phyloP scores from a whole-genome alignment of 2,113 vertebrate species.

The Campylomormyrus numenius region DNA sequence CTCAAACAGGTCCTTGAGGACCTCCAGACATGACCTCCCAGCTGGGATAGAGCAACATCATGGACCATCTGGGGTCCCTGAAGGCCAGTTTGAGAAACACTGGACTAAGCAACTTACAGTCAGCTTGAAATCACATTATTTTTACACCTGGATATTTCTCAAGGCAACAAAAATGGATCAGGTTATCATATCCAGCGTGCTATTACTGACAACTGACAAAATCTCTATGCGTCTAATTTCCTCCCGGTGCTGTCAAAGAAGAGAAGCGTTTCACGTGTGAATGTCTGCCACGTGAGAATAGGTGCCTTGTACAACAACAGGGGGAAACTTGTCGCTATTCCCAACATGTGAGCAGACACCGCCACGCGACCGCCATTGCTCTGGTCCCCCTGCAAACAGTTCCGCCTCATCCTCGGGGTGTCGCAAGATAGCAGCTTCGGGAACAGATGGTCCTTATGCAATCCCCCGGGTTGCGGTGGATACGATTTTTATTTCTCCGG shows the following conservation, averaged over 20 bases:
- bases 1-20: background rate
- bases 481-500: background rate
- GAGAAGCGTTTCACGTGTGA: background rate
- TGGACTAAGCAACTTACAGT: background rate
- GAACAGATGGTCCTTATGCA: conserved; percentile 10
- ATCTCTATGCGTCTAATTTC: background rate
- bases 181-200: background rate
- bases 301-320: background rate
- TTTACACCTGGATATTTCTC: background rate
- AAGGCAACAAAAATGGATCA: background rate
- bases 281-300: background rate
- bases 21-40: background rate
- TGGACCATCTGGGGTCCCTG: background rate
- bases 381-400: background rate
- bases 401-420: background rate
- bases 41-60: background rate
- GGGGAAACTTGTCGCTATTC: background rate
- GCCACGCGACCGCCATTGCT: background rate
- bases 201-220: background rate
- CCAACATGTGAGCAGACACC: background rate
- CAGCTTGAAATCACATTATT: background rate
- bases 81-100: background rate
- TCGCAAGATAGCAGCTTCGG: background rate
- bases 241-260: background rate
- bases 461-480: background rate